A percentile compares a stretch with the other conserved stretches of the same genome.
phyloP scores from a whole-genome alignment of 2,113 vertebrate species.

The Oreochromis niloticus region DNA sequence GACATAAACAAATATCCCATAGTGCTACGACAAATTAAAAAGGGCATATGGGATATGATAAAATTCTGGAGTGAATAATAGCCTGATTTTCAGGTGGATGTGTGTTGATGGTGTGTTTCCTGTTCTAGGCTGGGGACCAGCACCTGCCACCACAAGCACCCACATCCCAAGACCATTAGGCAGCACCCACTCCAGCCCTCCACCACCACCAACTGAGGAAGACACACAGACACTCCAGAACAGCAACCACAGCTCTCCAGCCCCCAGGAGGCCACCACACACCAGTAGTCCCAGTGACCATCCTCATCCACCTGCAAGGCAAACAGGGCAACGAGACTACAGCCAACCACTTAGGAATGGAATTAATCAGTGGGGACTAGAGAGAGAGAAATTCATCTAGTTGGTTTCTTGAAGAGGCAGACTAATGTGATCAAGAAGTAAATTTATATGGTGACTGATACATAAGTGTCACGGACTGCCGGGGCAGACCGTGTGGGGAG shows the following conservation, averaged over 20 bases:
- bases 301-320: background rate
- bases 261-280: background rate
- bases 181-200: background rate
- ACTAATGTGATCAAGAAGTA: background rate
- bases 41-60: background rate
- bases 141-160: background rate
- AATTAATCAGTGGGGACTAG: background rate
- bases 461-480: background rate
- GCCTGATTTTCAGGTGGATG: background rate
- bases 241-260: too few relatives aligned
- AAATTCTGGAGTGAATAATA: background rate
- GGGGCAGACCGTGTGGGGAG: too few relatives aligned
- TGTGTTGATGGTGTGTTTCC: background rate
- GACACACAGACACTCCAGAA: background rate
- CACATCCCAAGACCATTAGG: background rate
- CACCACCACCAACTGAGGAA: fast-evolving
- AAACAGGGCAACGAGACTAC: background rate
- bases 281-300: background rate
- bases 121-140: background rate
- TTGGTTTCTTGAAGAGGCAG: background rate
- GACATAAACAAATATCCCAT: background rate
- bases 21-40: background rate
- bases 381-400: background rate
- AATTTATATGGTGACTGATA: background rate
- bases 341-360: background rate